Evolutionary conservation across 1,140 invertebrate genomes (phyloP), one percentile per base, ranked within the genome.

Genomic region (Vanessa atalanta): DNA sequence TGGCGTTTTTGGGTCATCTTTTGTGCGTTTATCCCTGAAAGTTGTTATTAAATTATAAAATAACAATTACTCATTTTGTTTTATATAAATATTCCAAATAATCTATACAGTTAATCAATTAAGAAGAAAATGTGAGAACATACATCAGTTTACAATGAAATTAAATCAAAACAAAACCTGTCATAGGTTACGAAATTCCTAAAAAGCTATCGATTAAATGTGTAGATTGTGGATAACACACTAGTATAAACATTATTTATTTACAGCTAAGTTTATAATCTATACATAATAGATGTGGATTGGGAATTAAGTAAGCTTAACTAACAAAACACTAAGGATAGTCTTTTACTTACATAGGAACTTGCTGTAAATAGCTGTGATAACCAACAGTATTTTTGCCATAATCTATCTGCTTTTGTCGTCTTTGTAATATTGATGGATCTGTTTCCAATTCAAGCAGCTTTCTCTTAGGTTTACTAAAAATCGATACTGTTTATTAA

Each of bases 381-480:
- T 99, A 99, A 51, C 97, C 97, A 74, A 96, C 90, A 13, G 98
- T 99, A 86, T 98, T 98, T 93, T 98, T 99, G 23, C 98, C 98
- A 94, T 97, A 98, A 88, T 98, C 97, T 87, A 99, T 98, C 91
- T 98, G 97, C 90, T 98, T 99, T 85, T 98, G 97, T 70, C 98
- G 94, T 73, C 98, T 94, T 47, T 94, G 88, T 72, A 99, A 86
- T 12, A 97, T 90, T 20, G 76, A 89, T 15, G 95, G 94, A 94
- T 98, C 97, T 47, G 94, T 95, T 93, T 98, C 97, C 77, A 95
- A 88, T 78, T 95, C 94, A 37, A 88, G 73, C 9, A 83, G 81
- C 73, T 86, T 89, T 48, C 47, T 60, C 70, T 72, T 86, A 66
- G 83, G 70, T 78, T 81, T 83, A 61, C 88, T 90, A 70, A 43